Conservation (phyloP, 2,888 invertebrate genomes). For the Hyalella azteca region DNA sequence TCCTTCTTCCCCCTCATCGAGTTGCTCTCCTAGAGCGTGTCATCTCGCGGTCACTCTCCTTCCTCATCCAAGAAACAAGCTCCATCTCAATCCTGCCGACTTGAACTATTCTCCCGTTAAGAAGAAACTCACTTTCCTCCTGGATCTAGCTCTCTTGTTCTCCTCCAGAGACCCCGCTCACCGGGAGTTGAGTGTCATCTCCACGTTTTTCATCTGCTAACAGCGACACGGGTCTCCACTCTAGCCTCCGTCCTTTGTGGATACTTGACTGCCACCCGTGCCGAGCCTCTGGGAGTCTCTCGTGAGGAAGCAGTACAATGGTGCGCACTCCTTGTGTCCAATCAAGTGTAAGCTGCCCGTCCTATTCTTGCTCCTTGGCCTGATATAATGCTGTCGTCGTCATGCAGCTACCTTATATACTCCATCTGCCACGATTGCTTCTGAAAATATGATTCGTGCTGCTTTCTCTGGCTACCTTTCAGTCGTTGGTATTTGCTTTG, state of each 20-base stretch:
- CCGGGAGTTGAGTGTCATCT: not conserved
- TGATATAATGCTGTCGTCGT: constrained; percentile 2
- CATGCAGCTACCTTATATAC: constrained; percentile 6
- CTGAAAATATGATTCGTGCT: constrained; percentile 3
- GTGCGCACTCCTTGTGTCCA: constrained; percentile 27
- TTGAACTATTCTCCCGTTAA: not conserved
- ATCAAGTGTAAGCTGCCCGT: constrained; percentile 10
- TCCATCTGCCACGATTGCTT: not conserved
- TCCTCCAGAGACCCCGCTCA: not conserved
- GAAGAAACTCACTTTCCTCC: not conserved
- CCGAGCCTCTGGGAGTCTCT: not conserved
- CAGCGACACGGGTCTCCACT: constrained; percentile 27
- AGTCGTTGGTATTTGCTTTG: no score
- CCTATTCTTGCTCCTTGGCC: constrained; percentile 6
- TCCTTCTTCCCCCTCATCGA: not conserved
- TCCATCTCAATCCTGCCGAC: not conserved
- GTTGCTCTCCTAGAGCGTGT: not conserved
- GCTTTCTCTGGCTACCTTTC: not conserved
- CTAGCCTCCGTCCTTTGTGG: constrained; percentile 7
- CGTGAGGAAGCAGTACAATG: constrained; percentile 12
- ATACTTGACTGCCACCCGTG: constrained; percentile 27
- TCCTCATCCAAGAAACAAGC: not conserved
- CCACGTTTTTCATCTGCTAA: not conserved
- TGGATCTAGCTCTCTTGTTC: not conserved
- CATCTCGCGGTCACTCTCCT: constrained; percentile 13